A percentile compares a stretch with the other conserved stretches of the same genome.
Evolutionary conservation across 2,113 vertebrate genomes (phyloP).

Genomic region (Amphiprion percula): DNA sequence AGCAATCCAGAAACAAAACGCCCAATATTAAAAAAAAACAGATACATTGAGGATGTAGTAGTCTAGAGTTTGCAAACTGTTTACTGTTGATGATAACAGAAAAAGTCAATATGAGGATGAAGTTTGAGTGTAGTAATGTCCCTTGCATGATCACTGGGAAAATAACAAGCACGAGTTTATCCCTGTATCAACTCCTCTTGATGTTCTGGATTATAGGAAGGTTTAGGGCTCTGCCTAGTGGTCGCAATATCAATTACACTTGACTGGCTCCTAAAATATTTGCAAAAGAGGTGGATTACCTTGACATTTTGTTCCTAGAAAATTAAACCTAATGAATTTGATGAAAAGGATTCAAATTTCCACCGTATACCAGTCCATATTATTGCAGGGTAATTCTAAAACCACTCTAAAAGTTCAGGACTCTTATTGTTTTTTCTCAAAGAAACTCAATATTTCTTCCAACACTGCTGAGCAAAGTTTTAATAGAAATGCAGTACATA

Average conservation of each 20-base stretch:
- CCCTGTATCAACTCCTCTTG: neutral
- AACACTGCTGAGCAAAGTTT: neutral
- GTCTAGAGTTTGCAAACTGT: neutral
- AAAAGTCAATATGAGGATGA: neutral
- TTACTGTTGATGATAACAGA: conserved; percentile 1
- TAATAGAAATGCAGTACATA: neutral
- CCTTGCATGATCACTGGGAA: neutral
- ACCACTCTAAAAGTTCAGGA: too few species aligned
- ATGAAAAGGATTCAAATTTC: neutral
- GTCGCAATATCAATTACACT: conserved; percentile 65
- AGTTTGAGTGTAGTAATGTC: conserved; percentile 6
- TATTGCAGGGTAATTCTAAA: neutral
- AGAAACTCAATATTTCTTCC: neutral
- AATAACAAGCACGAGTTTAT: conserved; percentile 18
- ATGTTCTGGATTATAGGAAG: conserved; percentile 18
- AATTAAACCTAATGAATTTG: neutral
- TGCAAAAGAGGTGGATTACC: conserved; percentile 8
- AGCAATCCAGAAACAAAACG: neutral
- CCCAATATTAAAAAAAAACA: neutral
- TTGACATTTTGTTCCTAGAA: conserved; percentile 27
- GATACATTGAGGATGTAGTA: neutral
- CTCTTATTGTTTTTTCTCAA: too few species aligned
- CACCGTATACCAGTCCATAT: neutral
- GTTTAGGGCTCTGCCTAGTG: conserved; percentile 71
- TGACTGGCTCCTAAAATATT: conserved; percentile 5